A percentile compares a stretch with the other conserved stretches of the same genome.
These are phyloP conservation scores for Protodeltote pygarga DNA, from an alignment of 2,888 invertebrate species.

Conservation along the genomic window DNA sequence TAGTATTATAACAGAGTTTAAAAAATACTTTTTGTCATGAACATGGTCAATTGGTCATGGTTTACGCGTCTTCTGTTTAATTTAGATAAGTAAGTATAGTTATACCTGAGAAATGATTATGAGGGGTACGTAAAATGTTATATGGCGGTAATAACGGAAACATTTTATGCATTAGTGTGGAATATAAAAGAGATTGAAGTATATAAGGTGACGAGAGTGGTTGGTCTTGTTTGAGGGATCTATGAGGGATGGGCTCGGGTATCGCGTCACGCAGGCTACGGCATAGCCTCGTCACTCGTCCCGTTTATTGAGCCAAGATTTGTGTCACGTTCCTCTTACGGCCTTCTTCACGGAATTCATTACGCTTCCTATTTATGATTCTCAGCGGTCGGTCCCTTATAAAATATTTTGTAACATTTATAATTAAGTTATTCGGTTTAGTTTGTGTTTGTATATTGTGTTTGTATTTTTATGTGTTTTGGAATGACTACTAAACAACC, in stretches of 20 bases:
- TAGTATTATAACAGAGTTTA: background rate
- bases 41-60: conserved; percentile 21
- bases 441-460: conserved; percentile 13
- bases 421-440: conserved; percentile 53
- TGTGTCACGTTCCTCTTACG: conserved; percentile 69
- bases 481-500: background rate
- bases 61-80: conserved; percentile 27
- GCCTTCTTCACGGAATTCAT: conserved; percentile 67
- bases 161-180: conserved; percentile 43
- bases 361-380: conserved; percentile 61
- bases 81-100: conserved; percentile 28
- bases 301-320: conserved; percentile 69
- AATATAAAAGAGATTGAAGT: conserved; percentile 51
- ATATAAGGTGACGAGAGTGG: conserved; percentile 49
- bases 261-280: conserved; percentile 52
- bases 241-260: conserved; percentile 58
- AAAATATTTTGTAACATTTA: conserved; percentile 56
- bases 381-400: conserved; percentile 49
- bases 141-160: conserved; percentile 45
- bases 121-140: conserved; percentile 44
- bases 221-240: conserved; percentile 53
- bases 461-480: conserved; percentile 10
- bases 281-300: conserved; percentile 55
- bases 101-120: conserved; percentile 25
- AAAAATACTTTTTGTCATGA: conserved; percentile 10